Base-by-base conservation (phyloP, 92 coral and sea anemone genomes). In the Pocillopora meandrina region DNA sequence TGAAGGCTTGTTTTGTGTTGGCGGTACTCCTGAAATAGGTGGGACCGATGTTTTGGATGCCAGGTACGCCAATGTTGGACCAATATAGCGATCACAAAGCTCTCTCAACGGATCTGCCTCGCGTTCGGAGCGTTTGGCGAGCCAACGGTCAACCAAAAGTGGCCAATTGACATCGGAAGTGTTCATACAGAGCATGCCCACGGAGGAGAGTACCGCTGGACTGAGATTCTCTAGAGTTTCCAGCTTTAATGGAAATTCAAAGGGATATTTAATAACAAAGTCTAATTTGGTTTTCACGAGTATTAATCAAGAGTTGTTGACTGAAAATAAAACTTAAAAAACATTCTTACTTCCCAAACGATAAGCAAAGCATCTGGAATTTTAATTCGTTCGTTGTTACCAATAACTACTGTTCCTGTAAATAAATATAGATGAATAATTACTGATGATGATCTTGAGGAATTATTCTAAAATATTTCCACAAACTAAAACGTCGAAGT, bases 81-180 rank as follows among this genome's bases (percentile, higher is more conserved):
- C 93, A 62, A 96, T 92, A 71, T 94, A 96, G 74, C 99, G 96
- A 81, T 96, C 96, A 77, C 99, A 96, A 59, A 96, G 86, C 49
- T 88, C 90, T 36, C 95, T 81, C 72, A 96, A 85, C 72, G 89
- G 90, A 42, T 91, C 96, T n/a, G 87, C 90, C 80, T 96, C 99
- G 35, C 99, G 92, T 73, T 96, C 99, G 80, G 92, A 91, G 31
- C 98, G 93, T 81, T 86, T 88, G 5, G 89, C 87, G 75, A 96
- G 92, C 99, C 99, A 96, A 81, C 98, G 90, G 55, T 96, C 94
- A 20, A 94, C 93, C 61, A 96, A 85, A 12, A 96, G 92, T 10
- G 95, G 97, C 99, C 99, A 96, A 87, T 92, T 95, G 71, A 96
- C 96, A 82, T 96, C 99, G 12, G 94, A 84, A 61, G 79, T 68